These are phyloP conservation scores for Protomyctophum bolini DNA, from an alignment of 2,113 vertebrate species.

Conservation along the genomic window DNA sequence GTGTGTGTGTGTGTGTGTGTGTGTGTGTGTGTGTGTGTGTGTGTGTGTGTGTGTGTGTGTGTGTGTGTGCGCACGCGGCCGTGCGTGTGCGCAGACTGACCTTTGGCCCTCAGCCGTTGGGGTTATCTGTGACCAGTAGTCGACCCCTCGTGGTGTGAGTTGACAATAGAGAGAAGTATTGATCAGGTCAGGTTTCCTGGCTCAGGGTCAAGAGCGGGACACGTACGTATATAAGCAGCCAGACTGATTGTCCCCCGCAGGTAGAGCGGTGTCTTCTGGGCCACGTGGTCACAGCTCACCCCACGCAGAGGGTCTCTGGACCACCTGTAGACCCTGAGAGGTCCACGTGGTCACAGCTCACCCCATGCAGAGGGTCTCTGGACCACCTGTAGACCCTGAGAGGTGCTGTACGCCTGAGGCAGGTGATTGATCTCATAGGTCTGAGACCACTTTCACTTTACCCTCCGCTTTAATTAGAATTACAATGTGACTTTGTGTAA, in stretches of 20 bases:
- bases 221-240: neutral
- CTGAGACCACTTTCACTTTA: conserved; percentile 35
- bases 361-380: neutral
- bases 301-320: conserved; percentile 18
- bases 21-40: too few species aligned
- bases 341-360: neutral
- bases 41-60: conserved; percentile 22
- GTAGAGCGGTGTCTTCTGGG: conserved; percentile 27
- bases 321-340: conserved; percentile 37
- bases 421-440: conserved; percentile 19
- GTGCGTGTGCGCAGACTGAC: conserved; percentile 44
- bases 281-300: conserved; percentile 5
- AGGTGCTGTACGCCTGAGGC: neutral
- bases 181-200: conserved; percentile 65
- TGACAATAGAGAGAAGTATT: conserved; percentile 77
- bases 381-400: neutral
- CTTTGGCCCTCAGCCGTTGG: conserved; percentile 59
- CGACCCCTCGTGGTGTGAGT: conserved; percentile 75
- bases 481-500: conserved; percentile 65
- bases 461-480: conserved; percentile 47
- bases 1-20: too few species aligned
- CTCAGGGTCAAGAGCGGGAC: conserved; percentile 55
- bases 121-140: conserved; percentile 66
- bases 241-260: conserved; percentile 41
- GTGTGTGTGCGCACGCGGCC: conserved; percentile 55